These are phyloP conservation scores for Pygoscelis antarcticus DNA, from an alignment of 2,113 vertebrate genomes.

Conservation along the genomic window DNA sequence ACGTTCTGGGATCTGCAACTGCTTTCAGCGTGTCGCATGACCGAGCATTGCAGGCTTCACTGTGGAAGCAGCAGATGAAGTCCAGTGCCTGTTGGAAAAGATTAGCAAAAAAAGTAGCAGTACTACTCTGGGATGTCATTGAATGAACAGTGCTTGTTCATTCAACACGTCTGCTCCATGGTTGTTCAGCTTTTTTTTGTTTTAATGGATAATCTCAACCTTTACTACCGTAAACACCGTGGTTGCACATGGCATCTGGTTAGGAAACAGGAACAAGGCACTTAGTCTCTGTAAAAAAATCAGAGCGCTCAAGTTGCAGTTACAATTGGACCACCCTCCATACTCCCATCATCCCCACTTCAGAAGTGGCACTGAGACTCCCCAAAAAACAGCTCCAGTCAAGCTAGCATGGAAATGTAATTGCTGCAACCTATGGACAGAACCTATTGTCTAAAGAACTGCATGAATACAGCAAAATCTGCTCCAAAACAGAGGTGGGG, in stretches of 20 bases:
- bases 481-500: not conserved
- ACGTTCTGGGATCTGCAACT: not conserved
- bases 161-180: not conserved
- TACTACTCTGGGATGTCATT: not conserved
- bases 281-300: not conserved
- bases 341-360: not conserved
- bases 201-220: not conserved
- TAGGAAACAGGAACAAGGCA: not conserved
- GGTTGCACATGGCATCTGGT: not conserved
- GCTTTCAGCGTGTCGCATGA: not conserved
- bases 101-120: not conserved
- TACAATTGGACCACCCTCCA: not conserved
- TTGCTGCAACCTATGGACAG: not conserved
- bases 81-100: not conserved
- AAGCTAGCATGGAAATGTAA: not conserved
- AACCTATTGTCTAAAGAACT: not conserved
- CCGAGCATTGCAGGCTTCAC: not conserved
- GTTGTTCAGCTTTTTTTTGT: not conserved
- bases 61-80: not conserved
- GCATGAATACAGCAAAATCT: not conserved
- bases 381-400: not conserved
- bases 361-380: not conserved
- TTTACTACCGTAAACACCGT: not conserved
- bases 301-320: not conserved
- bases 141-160: not conserved